Evolutionary conservation across 2,113 vertebrate species (phyloP).

Genomic region (Hystrix cristata): DNA sequence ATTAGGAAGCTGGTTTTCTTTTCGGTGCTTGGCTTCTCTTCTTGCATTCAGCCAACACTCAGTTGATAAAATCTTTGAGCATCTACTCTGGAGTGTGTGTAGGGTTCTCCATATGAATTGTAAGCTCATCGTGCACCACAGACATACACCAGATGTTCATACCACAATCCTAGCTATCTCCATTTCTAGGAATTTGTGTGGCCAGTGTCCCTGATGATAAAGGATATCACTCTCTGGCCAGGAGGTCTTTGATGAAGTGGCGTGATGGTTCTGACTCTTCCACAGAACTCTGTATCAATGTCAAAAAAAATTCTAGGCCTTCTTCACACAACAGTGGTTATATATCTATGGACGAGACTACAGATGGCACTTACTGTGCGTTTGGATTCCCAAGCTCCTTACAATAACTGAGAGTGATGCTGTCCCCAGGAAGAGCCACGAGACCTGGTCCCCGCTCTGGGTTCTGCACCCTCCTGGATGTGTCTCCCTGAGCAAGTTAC

Average conservation of each 20-base stretch:
- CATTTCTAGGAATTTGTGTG: background rate
- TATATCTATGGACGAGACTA: background rate
- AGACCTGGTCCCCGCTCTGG: background rate
- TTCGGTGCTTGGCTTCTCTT: background rate
- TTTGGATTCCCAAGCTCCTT: background rate
- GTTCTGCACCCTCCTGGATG: background rate
- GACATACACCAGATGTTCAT: background rate
- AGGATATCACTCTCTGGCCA: background rate
- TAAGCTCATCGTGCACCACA: background rate
- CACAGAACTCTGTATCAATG: background rate
- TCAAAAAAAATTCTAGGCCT: background rate
- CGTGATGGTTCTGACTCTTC: background rate
- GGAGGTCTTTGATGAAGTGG: background rate
- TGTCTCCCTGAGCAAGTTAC: background rate
- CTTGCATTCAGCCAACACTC: background rate
- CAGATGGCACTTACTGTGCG: background rate
- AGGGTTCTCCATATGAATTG: background rate
- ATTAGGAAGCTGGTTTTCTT: background rate
- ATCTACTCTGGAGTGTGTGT: background rate
- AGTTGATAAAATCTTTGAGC: background rate
- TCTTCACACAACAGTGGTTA: background rate
- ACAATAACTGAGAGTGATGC: background rate
- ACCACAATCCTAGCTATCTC: background rate
- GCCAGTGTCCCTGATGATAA: background rate
- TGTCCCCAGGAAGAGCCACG: background rate